Evolutionary conservation across 2,113 vertebrate genomes (phyloP), one percentile per base, ranked within the genome.

Genomic region (Pollachius pollachius): DNA sequence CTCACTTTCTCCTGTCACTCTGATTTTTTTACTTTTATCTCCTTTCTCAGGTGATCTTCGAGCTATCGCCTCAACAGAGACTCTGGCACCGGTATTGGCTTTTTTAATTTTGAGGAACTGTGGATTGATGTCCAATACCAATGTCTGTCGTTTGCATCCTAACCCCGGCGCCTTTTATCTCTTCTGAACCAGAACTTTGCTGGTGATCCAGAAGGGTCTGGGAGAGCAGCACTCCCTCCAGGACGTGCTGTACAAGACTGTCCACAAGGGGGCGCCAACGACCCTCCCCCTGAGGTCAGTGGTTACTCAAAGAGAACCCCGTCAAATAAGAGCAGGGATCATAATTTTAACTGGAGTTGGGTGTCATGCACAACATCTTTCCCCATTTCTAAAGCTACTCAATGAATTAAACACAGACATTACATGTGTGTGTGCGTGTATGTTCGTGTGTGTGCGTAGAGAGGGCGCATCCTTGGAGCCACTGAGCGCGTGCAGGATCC

Each of bases 141-240:
- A 23, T 23, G 23, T 23, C 2, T 41, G 6, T 41, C 5, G 11
- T 41, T 41, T 41, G 37, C 4, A 11, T 41, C 37, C 5, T 41
- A 41, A 3, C 11, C 37, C 37, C 37, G 11, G 37, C 37, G 37
- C 37, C 5, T 41, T 6, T 41, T 1, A 41, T 65, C 8, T 75
- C 0, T 41, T 21, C 34, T 2, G 23, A 76, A 6, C 1, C 52
- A 5, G n/a, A 3, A n/a, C 59, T 19, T 17, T 48, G 64, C 34
- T 52, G n/a, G 4, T n/a, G 9, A 3, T 21, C 3, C 4, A 3
- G 3, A 11, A 37, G 19, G 17, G 9, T n/a, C 58, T 98, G 5
- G 93, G 94, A 70, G 96, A 97, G 81, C 95, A 99, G 48, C 95
- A 97, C 21, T 95, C 97, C 5, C 93, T 99, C 65, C 97, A 99